These are phyloP conservation scores for Fulica atra DNA, from an alignment of 2,113 vertebrate genomes.

Conservation along the genomic window DNA sequence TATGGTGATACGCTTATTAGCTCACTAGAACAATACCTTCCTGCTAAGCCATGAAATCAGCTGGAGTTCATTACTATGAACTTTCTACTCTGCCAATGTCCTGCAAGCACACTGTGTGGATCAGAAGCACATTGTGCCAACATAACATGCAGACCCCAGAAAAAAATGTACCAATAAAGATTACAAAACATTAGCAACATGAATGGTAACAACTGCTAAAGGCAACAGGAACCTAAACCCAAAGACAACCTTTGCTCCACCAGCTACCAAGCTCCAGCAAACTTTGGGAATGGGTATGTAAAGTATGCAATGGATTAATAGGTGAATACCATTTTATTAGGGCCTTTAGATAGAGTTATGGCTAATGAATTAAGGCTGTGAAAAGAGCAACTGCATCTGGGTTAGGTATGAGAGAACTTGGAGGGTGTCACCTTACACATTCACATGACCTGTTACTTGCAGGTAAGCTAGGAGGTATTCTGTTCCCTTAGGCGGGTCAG, in stretches of 20 bases:
- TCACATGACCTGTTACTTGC: neutral
- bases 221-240: neutral
- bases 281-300: neutral
- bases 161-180: neutral
- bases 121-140: neutral
- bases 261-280: neutral
- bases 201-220: neutral
- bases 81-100: neutral
- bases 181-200: neutral
- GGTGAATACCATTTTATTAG: neutral
- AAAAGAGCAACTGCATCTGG: neutral
- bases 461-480: neutral
- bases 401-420: neutral
- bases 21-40: neutral
- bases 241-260: neutral
- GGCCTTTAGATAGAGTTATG: neutral
- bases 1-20: rapidly evolving
- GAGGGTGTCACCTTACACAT: neutral
- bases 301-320: neutral
- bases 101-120: neutral
- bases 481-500: neutral
- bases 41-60: neutral
- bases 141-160: neutral
- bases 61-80: neutral
- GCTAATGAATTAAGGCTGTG: neutral